Evolutionary conservation across 1,140 invertebrate species (phyloP).

Genomic region (Drosophila azteca): DNA sequence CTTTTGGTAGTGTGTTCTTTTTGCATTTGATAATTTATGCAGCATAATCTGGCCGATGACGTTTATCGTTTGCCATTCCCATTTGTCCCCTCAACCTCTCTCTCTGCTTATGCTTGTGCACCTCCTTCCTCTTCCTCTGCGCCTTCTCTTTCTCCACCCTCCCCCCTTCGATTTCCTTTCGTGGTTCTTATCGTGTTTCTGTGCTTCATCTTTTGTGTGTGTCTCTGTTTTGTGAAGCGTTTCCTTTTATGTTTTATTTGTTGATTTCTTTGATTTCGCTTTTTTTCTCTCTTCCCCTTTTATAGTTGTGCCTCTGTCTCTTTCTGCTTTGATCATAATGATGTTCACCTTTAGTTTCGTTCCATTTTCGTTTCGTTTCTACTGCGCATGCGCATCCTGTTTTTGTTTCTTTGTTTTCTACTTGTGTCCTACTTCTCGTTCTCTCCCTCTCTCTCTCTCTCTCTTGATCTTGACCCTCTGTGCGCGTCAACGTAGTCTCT

Average conservation of each 20-base stretch:
- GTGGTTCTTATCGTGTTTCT: slow-evolving; percentile 53
- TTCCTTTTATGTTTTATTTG: slow-evolving; percentile 79
- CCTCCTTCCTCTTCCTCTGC: slow-evolving; percentile 6
- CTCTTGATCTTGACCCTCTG: slow-evolving; percentile 1
- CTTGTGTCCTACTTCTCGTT: slow-evolving; percentile 48
- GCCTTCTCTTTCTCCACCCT: too few relatives aligned
- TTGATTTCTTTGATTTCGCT: slow-evolving; percentile 79
- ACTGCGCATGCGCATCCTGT: slow-evolving; percentile 74
- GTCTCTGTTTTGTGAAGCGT: slow-evolving; percentile 59
- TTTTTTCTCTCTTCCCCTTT: slow-evolving; percentile 40
- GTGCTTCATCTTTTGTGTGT: slow-evolving; percentile 51
- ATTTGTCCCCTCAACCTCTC: slow-evolving; percentile 17
- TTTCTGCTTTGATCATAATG: slow-evolving; percentile 54
- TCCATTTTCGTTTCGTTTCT: slow-evolving; percentile 51
- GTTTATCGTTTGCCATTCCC: slow-evolving; percentile 73
- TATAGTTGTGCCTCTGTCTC: slow-evolving; percentile 28
- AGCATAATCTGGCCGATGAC: slow-evolving; percentile 77
- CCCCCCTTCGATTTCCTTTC: slow-evolving; percentile 43
- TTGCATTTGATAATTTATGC: slow-evolving; percentile 80
- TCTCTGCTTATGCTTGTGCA: slow-evolving; percentile 9
- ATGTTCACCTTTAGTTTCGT: slow-evolving; percentile 71
- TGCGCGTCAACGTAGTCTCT: background rate
- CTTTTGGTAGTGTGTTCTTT: slow-evolving; percentile 63
- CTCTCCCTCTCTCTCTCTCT: slow-evolving; percentile 14
- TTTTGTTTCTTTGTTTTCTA: slow-evolving; percentile 67